These are phyloP conservation scores for Equus quagga DNA, from an alignment of 2,113 vertebrate species.

Conservation along the genomic window DNA sequence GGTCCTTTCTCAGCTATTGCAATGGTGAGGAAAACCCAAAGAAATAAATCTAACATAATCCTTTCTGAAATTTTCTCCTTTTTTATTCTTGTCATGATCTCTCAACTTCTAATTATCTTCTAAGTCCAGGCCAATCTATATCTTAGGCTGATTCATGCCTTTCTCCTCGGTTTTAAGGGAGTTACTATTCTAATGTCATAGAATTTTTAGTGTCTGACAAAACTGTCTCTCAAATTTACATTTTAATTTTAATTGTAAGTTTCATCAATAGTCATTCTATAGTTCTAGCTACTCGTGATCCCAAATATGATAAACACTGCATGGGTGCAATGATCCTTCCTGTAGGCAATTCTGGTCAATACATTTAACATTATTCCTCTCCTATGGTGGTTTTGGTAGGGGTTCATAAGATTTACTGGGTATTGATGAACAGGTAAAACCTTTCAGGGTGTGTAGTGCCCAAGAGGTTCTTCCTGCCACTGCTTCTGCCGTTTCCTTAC, in stretches of 20 bases:
- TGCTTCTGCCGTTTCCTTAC: not conserved
- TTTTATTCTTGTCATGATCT: not conserved
- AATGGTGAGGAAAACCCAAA: not conserved
- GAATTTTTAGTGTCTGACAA: not conserved
- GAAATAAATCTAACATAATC: not conserved
- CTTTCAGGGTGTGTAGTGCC: not conserved
- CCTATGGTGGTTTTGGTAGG: not conserved
- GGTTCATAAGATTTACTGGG: not conserved
- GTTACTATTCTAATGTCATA: not conserved
- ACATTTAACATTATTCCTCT: not conserved
- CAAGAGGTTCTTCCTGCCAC: not conserved
- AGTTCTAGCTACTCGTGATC: not conserved
- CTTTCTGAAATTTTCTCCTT: not conserved
- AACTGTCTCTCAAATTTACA: not conserved
- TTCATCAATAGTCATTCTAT: not conserved
- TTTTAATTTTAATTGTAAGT: conserved; percentile 11
- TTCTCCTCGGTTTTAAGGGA: not conserved
- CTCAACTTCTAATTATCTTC: not conserved
- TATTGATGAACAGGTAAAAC: not conserved
- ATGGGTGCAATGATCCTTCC: not conserved
- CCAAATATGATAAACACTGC: not conserved
- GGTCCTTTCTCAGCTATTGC: not conserved
- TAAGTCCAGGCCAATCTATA: not conserved
- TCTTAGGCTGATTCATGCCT: not conserved
- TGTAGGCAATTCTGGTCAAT: not conserved